A percentile compares a stretch with the other conserved stretches of the same genome.
phyloP scores from a whole-genome alignment of 2,113 vertebrate species.

The Syngnathus typhle region DNA sequence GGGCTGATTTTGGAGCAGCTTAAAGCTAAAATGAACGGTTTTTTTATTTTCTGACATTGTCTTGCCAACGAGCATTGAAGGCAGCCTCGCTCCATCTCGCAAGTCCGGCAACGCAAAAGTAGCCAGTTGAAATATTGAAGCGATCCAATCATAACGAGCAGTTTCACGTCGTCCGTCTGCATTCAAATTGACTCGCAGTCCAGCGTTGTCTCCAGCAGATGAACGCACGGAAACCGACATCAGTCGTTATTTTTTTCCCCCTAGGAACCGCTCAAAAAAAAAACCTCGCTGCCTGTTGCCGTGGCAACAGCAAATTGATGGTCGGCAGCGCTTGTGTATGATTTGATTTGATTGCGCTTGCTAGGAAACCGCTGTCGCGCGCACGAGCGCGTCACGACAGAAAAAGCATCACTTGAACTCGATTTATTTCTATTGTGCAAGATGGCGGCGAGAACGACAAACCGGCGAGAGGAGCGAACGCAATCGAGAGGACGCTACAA shows the following conservation, averaged over 20 bases:
- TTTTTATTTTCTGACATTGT: not conserved
- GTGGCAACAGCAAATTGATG: conserved; percentile 68
- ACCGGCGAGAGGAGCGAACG: not conserved
- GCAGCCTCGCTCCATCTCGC: too few relatives aligned
- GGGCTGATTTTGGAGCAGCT: too few relatives aligned
- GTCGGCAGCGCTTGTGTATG: conserved; percentile 55
- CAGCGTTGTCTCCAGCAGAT: not conserved
- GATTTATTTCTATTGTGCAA: not conserved
- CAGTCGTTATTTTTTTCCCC: conserved; percentile 6
- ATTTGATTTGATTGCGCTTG: conserved; percentile 63
- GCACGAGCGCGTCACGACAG: not conserved
- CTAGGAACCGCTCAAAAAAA: conserved; percentile 51
- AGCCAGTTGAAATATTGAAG: too few relatives aligned
- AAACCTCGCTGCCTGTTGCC: conserved; percentile 50
- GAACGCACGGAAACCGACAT: not conserved
- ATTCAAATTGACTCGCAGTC: not conserved
- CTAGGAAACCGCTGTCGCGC: conserved; percentile 41
- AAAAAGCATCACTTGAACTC: not conserved
- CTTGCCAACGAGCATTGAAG: not conserved
- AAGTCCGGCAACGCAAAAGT: too few relatives aligned
- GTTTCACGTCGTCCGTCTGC: not conserved
- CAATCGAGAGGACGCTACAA: not conserved
- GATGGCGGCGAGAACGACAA: not conserved
- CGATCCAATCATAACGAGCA: too few relatives aligned
- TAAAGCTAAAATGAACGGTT: not conserved